Base-by-base conservation (phyloP, 64 coral and sea anemone genomes). In the Orbicella faveolata region DNA sequence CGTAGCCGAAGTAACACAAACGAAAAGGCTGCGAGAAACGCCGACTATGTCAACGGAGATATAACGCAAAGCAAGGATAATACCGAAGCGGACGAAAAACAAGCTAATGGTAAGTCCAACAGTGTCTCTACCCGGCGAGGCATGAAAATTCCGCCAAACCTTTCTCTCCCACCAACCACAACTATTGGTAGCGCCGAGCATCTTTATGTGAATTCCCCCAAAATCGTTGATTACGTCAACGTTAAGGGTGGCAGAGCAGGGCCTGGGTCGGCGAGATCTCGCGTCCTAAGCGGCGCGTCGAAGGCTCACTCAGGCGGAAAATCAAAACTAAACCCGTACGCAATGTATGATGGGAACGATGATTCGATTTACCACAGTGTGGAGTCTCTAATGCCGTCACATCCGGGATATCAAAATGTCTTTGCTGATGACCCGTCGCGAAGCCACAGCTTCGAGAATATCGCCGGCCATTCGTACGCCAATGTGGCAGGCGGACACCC, bases 331-430 rank as follows among this genome's bases (percentile, higher is more conserved):
- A 87, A 87, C 70, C 83, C 74, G 34, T 92, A 92, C 21, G 83
- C 75, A n/a, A 92, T 87, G 25, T 92, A 92, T 59, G 90, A 92
- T 63, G 90, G 90, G 16, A 92, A 92, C 90, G 90, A 92, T 63
- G 90, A 92, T 75, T 92, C 90, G 17, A 92, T 92, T 34, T 92
- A 92, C 75, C 90, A 92, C 53, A 92, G 90, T 36, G 90, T 92
- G 39, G 90, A 92, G 51, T 92, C 90, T 8, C 63, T 92, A 9
- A 87, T 92, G 83, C 90, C 90, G 36, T 84, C 83, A 18, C 84
- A 92, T 80, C 90, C 90, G 21, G 90, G 83, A 8, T 92, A 92
- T 36, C 84, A 73, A 73, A 92, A 92, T 51, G 82, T 85, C n/a
- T 36, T 87, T 21, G 39, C 20, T 23, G 75, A 48, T 21, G 90